A percentile compares a stretch with the other conserved stretches of the same genome.
Evolutionary conservation across 37 sponge, comb jelly and placozoan species (phyloP).

Genomic region (Halichondria panicea): DNA sequence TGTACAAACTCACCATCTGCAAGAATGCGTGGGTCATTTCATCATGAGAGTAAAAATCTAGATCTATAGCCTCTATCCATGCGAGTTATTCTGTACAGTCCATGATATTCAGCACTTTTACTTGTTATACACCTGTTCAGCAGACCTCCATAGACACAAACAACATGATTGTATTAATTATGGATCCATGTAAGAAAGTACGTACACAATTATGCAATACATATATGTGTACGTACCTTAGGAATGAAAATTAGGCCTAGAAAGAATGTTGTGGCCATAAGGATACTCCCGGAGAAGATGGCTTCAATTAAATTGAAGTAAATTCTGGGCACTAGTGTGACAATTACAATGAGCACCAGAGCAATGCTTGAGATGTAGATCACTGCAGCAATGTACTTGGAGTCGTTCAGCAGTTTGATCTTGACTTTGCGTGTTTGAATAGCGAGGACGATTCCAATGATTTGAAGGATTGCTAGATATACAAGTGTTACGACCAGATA

Average conservation of each 20-base stretch:
- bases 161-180: too few species aligned
- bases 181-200: too few species aligned
- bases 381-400: slow-evolving; percentile 40
- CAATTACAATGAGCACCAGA: slow-evolving; percentile 11
- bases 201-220: too few species aligned
- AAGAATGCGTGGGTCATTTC: too few species aligned
- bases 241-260: slow-evolving; percentile 38
- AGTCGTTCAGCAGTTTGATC: slow-evolving; percentile 43
- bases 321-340: slow-evolving; percentile 5
- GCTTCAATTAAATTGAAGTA: slow-evolving; percentile 29
- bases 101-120: too few species aligned
- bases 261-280: slow-evolving; percentile 11
- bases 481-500: too few species aligned
- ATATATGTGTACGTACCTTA: slow-evolving; percentile 31
- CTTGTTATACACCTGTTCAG: too few species aligned
- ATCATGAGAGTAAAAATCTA: too few species aligned
- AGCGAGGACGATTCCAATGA: slow-evolving; percentile 28
- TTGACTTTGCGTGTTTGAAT: slow-evolving; percentile 48
- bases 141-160: too few species aligned
- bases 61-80: too few species aligned
- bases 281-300: slow-evolving; percentile 2
- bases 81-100: too few species aligned
- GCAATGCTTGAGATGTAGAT: slow-evolving; percentile 42
- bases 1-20: too few species aligned
- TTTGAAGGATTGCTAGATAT: slow-evolving; percentile 21